Conservation (phyloP, 2,888 invertebrate species). For the Prenolepis imparis region DNA sequence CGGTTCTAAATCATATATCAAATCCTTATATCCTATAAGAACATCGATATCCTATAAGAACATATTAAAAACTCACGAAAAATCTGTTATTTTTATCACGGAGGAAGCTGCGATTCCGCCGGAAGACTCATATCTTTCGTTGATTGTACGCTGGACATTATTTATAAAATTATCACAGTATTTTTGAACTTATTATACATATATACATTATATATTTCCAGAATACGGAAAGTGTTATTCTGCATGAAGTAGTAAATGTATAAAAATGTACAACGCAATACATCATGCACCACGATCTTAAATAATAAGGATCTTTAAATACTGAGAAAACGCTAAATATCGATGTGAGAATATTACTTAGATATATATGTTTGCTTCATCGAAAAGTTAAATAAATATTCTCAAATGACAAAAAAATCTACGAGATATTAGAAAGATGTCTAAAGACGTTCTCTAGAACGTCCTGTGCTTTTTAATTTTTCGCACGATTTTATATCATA, state of each 20-base stretch:
- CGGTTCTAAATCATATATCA: background rate
- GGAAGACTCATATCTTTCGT: conserved; percentile 1
- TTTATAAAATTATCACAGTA: conserved; percentile 55
- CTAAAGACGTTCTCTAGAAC: background rate
- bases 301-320: conserved; percentile 20
- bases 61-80: conserved; percentile 17
- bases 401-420: background rate
- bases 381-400: conserved; percentile 34
- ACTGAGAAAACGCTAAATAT: conserved; percentile 14
- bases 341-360: conserved; percentile 13
- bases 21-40: background rate
- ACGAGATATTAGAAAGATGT: conserved; percentile 1
- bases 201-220: conserved; percentile 29
- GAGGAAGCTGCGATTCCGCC: background rate
- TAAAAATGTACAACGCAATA: conserved; percentile 16
- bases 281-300: background rate
- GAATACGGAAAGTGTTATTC: background rate
- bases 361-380: background rate
- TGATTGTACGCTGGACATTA: conserved; percentile 2
- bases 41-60: background rate
- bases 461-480: conserved; percentile 13
- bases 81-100: background rate
- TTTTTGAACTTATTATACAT: conserved; percentile 43
- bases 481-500: background rate
- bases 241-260: background rate